These are phyloP conservation scores for Cotesia vestalis DNA, from an alignment of 1,140 invertebrate species.

Conservation along the genomic window DNA sequence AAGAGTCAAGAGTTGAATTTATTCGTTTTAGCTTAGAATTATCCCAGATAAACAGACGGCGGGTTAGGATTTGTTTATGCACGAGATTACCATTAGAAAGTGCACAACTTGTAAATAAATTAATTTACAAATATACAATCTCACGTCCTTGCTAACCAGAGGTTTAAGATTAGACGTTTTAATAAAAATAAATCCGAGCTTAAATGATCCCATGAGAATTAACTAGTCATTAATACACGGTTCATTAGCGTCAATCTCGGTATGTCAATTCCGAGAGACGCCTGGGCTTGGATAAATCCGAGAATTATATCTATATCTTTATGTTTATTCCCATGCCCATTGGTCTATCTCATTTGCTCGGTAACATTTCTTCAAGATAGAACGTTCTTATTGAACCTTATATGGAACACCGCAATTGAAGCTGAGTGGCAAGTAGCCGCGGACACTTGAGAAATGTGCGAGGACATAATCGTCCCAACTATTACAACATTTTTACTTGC, in stretches of 20 bases:
- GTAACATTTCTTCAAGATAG: constrained; percentile 11
- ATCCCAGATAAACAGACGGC: no score
- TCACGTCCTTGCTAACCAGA: not conserved
- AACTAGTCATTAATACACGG: constrained; percentile 32
- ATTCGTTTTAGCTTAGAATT: no score
- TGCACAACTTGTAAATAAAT: not conserved
- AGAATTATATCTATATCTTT: constrained; percentile 8
- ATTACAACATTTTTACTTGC: constrained; percentile 33
- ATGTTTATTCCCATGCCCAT: not conserved
- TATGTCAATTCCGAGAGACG: constrained; percentile 8
- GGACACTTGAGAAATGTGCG: not conserved
- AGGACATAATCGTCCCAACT: constrained; percentile 28
- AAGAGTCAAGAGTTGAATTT: no score
- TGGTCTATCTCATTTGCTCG: constrained; percentile 8
- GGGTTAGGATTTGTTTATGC: not conserved
- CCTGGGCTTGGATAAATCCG: not conserved
- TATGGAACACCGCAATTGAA: constrained; percentile 21
- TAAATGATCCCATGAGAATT: constrained; percentile 6
- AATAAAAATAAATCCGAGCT: not conserved
- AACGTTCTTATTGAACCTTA: constrained; percentile 26
- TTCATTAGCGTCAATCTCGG: constrained; percentile 35
- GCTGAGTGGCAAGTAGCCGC: constrained; percentile 25
- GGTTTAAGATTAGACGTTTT: not conserved
- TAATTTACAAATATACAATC: not conserved
- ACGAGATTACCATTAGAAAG: constrained; percentile 3